Evolutionary conservation across 2,888 invertebrate genomes (phyloP), one percentile per base, ranked within the genome.

Genomic region (Chrysolina americana): DNA sequence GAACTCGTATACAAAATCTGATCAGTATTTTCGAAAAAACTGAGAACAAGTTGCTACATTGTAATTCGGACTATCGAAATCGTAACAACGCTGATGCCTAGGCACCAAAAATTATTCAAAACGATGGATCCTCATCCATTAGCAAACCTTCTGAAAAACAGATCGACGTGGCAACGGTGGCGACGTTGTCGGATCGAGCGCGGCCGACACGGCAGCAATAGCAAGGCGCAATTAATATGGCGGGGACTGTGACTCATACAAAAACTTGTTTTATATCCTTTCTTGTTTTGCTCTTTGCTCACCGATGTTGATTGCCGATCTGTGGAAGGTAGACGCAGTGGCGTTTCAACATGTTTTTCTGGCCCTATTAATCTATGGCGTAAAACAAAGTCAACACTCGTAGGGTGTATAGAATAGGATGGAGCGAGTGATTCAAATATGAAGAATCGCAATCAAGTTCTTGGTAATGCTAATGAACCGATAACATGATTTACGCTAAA

Each of bases 261-360:
- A 84, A 84, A 86, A 86, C 86, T 85, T 81, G 86, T 85, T 85
- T 83, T 80, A 79, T 83, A 81, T 81, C 83, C 84, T 81, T 84
- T 82, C 82, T 81, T 82, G 78, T 82, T 79, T 80, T 82, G 73
- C 80, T 80, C 77, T 81, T 73, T 79, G 73, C 76, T 75, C 70
- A 71, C 69, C 59, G 64, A 68, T 80, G 76, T 73, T 77, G 76
- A 71, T 79, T 75, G 68, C 47, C 72, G 74, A 68, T 72, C 64
- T 68, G 69, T 50, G 48, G 50, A 53, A 68, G 68, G 63, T 72
- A 64, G 56, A 68, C 41, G 41, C 79, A 79, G 89, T 89, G 89
- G 89, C 89, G 89, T 89, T 89, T 89, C 89, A 89, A 87, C 87
- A 23, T 17, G 23, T 50, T 28, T 15, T 2, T 28, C 59, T 13